Conservation (phyloP, 2,113 vertebrate species). For the Oophaga pumilio region DNA sequence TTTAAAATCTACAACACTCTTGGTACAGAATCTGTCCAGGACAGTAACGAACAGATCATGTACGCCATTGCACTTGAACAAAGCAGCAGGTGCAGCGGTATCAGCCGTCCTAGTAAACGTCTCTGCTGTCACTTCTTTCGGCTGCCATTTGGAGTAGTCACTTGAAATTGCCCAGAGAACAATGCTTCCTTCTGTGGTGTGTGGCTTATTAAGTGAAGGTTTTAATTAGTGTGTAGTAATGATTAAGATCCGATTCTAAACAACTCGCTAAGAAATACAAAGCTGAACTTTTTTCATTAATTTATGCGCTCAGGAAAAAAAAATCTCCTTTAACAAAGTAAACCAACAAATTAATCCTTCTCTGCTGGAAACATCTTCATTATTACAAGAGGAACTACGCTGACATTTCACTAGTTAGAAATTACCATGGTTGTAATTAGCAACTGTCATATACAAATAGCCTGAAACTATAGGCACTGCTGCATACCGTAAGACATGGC, state of each 20-base stretch:
- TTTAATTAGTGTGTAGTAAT: constrained; percentile 39
- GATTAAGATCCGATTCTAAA: constrained; percentile 44
- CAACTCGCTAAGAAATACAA: constrained; percentile 14
- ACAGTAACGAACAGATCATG: neutral
- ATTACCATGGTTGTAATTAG: constrained; percentile 22
- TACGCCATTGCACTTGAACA: constrained; percentile 2
- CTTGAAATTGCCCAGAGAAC: constrained; percentile 38
- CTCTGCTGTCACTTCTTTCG: neutral
- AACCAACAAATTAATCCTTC: constrained; percentile 45
- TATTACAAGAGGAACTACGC: constrained; percentile 34
- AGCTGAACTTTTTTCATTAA: constrained; percentile 33
- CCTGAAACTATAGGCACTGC: constrained; percentile 27
- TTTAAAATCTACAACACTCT: neutral
- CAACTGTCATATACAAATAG: constrained; percentile 33
- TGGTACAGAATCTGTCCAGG: neutral
- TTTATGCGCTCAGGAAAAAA: constrained; percentile 18
- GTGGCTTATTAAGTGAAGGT: constrained; percentile 34
- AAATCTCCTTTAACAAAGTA: neutral
- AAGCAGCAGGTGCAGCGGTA: constrained; percentile 32
- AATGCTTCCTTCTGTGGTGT: constrained; percentile 29
- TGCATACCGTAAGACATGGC: neutral
- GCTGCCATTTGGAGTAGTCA: constrained; percentile 5
- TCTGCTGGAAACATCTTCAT: constrained; percentile 42
- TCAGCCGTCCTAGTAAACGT: neutral
- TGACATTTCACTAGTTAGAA: constrained; percentile 32